Base-by-base conservation (phyloP, 2,797 vertebrate genomes). In the Argya squamiceps region DNA sequence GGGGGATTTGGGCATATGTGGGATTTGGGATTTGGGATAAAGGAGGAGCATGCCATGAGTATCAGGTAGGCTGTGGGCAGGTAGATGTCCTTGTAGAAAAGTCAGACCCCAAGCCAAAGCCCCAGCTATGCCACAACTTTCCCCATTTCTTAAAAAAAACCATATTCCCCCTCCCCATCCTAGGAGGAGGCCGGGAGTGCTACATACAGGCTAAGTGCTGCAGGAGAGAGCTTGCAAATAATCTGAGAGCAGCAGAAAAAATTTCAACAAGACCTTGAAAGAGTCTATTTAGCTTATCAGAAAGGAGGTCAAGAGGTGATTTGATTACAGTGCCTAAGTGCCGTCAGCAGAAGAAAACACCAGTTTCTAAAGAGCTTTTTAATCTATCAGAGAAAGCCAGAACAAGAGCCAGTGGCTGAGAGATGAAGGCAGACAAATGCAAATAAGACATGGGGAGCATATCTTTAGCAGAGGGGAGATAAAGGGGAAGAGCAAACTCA, bases 241-340 rank as follows among this genome's bases (percentile, higher is more conserved):
- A 96, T 93, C 86, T 87, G 56, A 87, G 71, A 95, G 81, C 70
- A 56, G 77, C 81, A 90, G 96, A 84, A 94, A 84, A 94, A 65
- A 77, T 24, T 86, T 82, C 88, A 79, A 50, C 12, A 1, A 91
- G 89, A 82, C 67, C 91, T 97, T 96, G 77, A 96, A 96, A 96
- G 86, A 84, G 90, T 56, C 94, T 94, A 92, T 94, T 96, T 96
- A 92, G 94, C 86, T 96, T 96, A 96, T 96, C 95, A 89, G 84
- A 93, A 96, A 91, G 78, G 88, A 91, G 95, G 93, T 96, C 93
- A 96, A 89, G 95, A 92, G 96, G 96, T 97, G 94, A 95, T 92
- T 96, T 96, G 96, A 96, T 97, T 97, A 96, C 86, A 91, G 92
- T 39, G 84, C 75, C 13, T 89, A 97, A 96, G 91, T 89, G 86